Percentiles rank a stretch among this genome's conserved stretches.
These are phyloP conservation scores for Trypoxylon attenuatum DNA, from an alignment of 2,888 invertebrate genomes.

Conservation along the genomic window DNA sequence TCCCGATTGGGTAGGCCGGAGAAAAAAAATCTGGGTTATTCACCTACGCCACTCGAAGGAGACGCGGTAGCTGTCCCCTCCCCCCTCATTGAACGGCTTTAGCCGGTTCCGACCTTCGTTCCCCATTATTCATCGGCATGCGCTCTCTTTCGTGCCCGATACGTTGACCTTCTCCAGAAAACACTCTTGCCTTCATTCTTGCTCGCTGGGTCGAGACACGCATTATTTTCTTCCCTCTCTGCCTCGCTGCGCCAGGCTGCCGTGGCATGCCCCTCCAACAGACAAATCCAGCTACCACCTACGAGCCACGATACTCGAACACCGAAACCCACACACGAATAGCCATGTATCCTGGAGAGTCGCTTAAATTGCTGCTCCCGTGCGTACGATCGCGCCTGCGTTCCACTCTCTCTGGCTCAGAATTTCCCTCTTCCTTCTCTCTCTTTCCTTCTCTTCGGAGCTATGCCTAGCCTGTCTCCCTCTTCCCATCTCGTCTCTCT, in stretches of 20 bases:
- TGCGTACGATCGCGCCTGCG: too few species aligned
- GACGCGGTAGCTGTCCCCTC: not conserved
- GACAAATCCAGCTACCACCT: too few species aligned
- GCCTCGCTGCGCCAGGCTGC: too few species aligned
- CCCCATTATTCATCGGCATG: constrained; percentile 44
- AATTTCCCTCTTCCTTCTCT: not conserved
- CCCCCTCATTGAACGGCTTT: not conserved
- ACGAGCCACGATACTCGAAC: too few species aligned
- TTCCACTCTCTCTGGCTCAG: constrained; percentile 14
- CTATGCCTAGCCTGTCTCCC: too few species aligned
- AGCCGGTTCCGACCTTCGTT: constrained; percentile 41
- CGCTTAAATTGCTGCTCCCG: too few species aligned
- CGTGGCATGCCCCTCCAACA: too few species aligned
- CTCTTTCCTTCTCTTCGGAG: constrained; percentile 6
- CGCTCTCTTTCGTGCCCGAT: constrained; percentile 45
- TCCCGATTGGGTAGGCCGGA: not conserved
- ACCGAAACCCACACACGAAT: too few species aligned
- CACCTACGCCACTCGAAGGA: not conserved
- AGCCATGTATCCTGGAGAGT: too few species aligned
- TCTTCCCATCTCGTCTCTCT: not conserved
- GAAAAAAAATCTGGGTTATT: constrained; percentile 1
- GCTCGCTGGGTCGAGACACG: constrained; percentile 54
- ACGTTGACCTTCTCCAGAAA: constrained; percentile 61
- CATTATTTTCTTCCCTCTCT: constrained; percentile 44
- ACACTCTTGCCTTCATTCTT: constrained; percentile 60